Evolutionary conservation across 2,113 vertebrate genomes (phyloP).

Genomic region (Pseudorhombus dupliciocellatus): DNA sequence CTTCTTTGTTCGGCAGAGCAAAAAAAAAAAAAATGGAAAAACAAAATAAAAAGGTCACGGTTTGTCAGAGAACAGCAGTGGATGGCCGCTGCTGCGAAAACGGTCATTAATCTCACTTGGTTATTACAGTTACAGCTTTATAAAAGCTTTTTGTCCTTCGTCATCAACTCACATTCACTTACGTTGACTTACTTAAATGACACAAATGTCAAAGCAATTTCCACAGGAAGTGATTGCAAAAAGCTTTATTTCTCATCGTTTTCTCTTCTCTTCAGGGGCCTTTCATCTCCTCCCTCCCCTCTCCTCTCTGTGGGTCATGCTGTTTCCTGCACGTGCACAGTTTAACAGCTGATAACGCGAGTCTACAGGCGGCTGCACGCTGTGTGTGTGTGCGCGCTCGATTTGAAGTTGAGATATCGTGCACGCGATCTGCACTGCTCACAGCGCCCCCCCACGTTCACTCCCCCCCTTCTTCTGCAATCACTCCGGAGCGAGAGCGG

Average conservation of each 20-base stretch:
- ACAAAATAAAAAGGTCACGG: conserved; percentile 21
- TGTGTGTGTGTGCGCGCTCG: background rate
- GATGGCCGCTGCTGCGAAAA: background rate
- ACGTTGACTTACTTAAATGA: background rate
- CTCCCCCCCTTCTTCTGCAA: conserved; percentile 4
- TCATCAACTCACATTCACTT: background rate
- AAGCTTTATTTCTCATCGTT: too few species aligned
- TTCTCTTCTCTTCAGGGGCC: background rate
- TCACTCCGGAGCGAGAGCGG: conserved; percentile 6
- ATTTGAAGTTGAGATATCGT: conserved; percentile 8
- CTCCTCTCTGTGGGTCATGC: too few species aligned
- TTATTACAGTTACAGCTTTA: too few species aligned
- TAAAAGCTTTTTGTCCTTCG: background rate
- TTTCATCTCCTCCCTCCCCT: too few species aligned
- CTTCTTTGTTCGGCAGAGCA: conserved; percentile 1
- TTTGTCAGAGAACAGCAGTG: background rate
- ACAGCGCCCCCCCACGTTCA: background rate
- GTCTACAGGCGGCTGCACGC: conserved; percentile 15
- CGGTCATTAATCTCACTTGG: too few species aligned
- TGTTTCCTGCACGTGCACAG: conserved; percentile 15
- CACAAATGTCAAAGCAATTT: background rate
- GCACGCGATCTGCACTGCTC: background rate
- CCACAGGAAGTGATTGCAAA: background rate
- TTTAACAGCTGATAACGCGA: conserved; percentile 15
- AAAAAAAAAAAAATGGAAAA: conserved; percentile 3